Evolutionary conservation across 2,113 vertebrate species (phyloP).

Genomic region (Jacana jacana): DNA sequence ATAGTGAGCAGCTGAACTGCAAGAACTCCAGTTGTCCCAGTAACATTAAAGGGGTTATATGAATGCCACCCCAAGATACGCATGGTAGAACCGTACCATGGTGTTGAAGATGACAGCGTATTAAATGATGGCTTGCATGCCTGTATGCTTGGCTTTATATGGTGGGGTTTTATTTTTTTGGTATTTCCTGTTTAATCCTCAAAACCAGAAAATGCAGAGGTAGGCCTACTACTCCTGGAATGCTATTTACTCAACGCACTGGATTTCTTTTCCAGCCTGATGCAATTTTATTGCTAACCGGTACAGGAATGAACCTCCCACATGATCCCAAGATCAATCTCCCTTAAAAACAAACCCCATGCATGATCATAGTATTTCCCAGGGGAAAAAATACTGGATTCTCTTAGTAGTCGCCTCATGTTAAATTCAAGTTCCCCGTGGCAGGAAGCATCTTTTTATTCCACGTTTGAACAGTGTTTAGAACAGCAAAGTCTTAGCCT

Average conservation of each 20-base stretch:
- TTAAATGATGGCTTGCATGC: background rate
- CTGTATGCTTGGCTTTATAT: background rate
- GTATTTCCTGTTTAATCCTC: conserved; percentile 60
- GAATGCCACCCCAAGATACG: background rate
- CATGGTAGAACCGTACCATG: accelerated
- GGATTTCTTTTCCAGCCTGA: background rate
- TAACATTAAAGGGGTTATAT: background rate
- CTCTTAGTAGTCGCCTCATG: background rate
- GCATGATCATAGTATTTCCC: background rate
- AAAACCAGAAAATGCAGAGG: conserved; percentile 44
- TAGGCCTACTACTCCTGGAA: conserved; percentile 23
- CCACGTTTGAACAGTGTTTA: background rate
- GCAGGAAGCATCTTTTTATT: background rate
- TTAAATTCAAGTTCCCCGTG: conserved; percentile 11
- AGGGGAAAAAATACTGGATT: background rate
- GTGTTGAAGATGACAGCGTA: background rate
- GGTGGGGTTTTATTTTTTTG: conserved; percentile 25
- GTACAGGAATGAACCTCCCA: background rate
- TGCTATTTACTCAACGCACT: background rate
- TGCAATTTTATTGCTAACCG: conserved; percentile 10
- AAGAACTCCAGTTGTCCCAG: background rate
- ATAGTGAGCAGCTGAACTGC: background rate
- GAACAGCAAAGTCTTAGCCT: background rate
- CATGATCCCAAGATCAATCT: background rate
- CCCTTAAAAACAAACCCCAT: background rate